phyloP scores from a whole-genome alignment of 2,888 invertebrate genomes.

The Euzophera pinguis region DNA sequence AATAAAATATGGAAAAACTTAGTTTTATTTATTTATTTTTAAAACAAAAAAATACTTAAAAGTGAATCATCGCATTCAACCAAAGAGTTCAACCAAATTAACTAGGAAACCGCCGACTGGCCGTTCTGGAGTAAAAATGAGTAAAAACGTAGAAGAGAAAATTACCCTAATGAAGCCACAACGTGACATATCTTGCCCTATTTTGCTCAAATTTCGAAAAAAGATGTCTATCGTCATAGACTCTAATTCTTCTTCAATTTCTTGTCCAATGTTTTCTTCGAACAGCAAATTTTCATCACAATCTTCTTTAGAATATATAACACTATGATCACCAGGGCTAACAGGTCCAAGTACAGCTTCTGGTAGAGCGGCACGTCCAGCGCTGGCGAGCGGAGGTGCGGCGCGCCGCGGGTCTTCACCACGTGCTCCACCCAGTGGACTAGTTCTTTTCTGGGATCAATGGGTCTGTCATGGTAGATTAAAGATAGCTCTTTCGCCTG shows the following conservation, averaged over 20 bases:
- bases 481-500: conserved; percentile 33
- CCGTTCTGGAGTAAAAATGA: too few relatives aligned
- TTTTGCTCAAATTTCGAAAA: too few relatives aligned
- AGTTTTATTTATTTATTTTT: too few relatives aligned
- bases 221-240: too few relatives aligned
- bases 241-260: neutral
- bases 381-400: conserved; percentile 56
- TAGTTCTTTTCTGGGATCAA: conserved; percentile 78
- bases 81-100: too few relatives aligned
- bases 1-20: too few relatives aligned
- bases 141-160: too few relatives aligned
- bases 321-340: conserved; percentile 10
- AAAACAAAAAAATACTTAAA: too few relatives aligned
- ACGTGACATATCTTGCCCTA: too few relatives aligned
- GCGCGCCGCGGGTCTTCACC: conserved; percentile 75
- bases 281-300: neutral
- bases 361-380: conserved; percentile 36
- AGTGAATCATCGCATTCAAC: too few relatives aligned
- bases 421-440: conserved; percentile 85
- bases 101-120: too few relatives aligned
- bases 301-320: neutral
- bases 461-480: conserved; percentile 57
- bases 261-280: neutral
- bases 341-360: conserved; percentile 46
- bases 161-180: too few relatives aligned